phyloP scores from a whole-genome alignment of 1,140 invertebrate species.

The Leptinotarsa lineolata region DNA sequence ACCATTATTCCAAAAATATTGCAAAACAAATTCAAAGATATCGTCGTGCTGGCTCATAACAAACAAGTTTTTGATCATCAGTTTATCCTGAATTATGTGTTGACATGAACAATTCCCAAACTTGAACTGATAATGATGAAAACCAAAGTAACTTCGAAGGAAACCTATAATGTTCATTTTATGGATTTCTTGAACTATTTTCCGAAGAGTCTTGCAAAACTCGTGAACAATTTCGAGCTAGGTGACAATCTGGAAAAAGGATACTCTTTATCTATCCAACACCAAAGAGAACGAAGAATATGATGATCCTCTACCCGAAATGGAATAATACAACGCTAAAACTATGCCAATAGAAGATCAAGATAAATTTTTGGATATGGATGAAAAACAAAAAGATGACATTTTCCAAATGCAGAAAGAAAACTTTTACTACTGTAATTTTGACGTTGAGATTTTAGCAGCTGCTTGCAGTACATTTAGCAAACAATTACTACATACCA shows the following conservation, averaged over 20 bases:
- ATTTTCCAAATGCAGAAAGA: slow-evolving; percentile 39
- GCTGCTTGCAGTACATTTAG: slow-evolving; percentile 31
- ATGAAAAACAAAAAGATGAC: slow-evolving; percentile 28
- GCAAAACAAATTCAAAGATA: not conserved
- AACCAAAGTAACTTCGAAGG: not conserved
- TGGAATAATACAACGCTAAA: slow-evolving; percentile 30
- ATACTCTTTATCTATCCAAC: slow-evolving; percentile 43
- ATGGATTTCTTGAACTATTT: slow-evolving; percentile 1
- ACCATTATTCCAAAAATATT: not conserved
- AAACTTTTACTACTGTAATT: slow-evolving; percentile 38
- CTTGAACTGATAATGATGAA: slow-evolving; percentile 3
- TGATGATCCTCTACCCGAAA: slow-evolving; percentile 34
- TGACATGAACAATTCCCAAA: not conserved
- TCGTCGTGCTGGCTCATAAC: slow-evolving; percentile 2
- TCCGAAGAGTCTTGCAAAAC: not conserved
- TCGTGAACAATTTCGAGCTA: slow-evolving; percentile 34
- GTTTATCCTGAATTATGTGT: slow-evolving; percentile 11
- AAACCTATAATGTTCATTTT: not conserved
- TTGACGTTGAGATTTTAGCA: slow-evolving; percentile 33
- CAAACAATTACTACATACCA: slow-evolving; percentile 19
- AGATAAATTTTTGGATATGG: slow-evolving; percentile 17
- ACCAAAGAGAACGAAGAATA: slow-evolving; percentile 35
- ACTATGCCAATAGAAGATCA: not conserved
- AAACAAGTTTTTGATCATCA: slow-evolving; percentile 9
- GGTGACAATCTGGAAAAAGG: slow-evolving; percentile 28